Conservation (phyloP, 2,113 vertebrate species). For the Tenrec ecaudatus region DNA sequence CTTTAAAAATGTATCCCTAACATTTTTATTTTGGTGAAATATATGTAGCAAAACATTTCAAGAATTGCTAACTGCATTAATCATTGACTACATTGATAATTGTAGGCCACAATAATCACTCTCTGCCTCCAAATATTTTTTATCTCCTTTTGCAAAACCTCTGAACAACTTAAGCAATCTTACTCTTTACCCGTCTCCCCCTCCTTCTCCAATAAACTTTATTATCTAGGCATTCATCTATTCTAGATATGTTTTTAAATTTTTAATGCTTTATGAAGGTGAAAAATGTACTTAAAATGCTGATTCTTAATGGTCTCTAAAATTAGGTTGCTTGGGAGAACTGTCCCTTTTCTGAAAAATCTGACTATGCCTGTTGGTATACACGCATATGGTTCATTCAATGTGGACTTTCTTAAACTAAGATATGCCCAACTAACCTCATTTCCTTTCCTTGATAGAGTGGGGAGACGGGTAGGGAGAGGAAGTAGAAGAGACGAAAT, state of each 20-base stretch:
- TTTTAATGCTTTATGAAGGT: slow-evolving; percentile 14
- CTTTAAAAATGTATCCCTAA: not conserved
- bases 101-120: not conserved
- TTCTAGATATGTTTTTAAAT: not conserved
- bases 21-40: not conserved
- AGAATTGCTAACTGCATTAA: not conserved
- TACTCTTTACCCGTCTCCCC: not conserved
- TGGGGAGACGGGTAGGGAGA: slow-evolving; percentile 44
- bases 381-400: slow-evolving; percentile 56
- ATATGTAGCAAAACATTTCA: not conserved
- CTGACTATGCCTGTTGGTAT: slow-evolving; percentile 9
- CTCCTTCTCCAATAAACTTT: not conserved
- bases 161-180: not conserved
- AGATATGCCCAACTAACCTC: slow-evolving; percentile 72
- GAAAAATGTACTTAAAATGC: not conserved
- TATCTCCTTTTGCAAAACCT: not conserved
- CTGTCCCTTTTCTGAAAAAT: slow-evolving; percentile 49
- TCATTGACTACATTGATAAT: not conserved
- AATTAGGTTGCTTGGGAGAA: slow-evolving; percentile 44
- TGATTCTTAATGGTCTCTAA: slow-evolving; percentile 29
- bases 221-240: not conserved
- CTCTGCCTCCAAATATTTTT: not conserved
- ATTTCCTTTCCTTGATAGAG: slow-evolving; percentile 77
- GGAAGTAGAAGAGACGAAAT: slow-evolving; percentile 70
- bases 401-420: slow-evolving; percentile 71